Percentiles rank a stretch among this genome's conserved stretches.
Evolutionary conservation across 2,888 invertebrate species (phyloP).

Genomic region (Drosophila phalerata): DNA sequence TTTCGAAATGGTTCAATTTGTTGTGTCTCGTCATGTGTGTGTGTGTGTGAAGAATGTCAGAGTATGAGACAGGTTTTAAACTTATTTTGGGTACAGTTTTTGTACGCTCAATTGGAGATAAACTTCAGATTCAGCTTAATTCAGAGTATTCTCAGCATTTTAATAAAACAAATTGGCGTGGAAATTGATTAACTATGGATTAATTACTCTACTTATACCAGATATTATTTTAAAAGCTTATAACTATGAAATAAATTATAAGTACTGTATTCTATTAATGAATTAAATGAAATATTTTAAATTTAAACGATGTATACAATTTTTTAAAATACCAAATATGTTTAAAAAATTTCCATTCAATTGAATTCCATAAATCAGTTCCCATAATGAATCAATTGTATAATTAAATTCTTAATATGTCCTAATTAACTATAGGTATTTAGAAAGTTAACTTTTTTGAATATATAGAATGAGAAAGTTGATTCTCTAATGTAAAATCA

Average conservation of each 20-base stretch:
- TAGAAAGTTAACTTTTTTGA: background rate
- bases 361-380: background rate
- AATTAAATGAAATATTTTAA: too few species aligned
- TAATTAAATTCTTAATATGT: too few species aligned
- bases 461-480: background rate
- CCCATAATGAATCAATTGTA: background rate
- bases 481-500: background rate
- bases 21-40: background rate
- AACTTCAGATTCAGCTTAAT: background rate
- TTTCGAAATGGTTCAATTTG: slow-evolving; percentile 24
- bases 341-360: too few species aligned
- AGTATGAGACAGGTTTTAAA: slow-evolving; percentile 5
- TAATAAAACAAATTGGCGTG: background rate
- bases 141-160: slow-evolving; percentile 4
- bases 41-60: background rate
- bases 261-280: too few species aligned
- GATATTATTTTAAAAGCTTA: too few species aligned
- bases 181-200: background rate
- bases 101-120: slow-evolving; percentile 17
- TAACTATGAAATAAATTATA: too few species aligned
- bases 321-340: too few species aligned
- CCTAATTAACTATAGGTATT: background rate
- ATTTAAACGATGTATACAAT: too few species aligned
- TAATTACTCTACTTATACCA: background rate
- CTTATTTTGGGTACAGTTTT: slow-evolving; percentile 7